Evolutionary conservation across 2,797 vertebrate species (phyloP).

Genomic region (Hoplostethus mediterraneus): DNA sequence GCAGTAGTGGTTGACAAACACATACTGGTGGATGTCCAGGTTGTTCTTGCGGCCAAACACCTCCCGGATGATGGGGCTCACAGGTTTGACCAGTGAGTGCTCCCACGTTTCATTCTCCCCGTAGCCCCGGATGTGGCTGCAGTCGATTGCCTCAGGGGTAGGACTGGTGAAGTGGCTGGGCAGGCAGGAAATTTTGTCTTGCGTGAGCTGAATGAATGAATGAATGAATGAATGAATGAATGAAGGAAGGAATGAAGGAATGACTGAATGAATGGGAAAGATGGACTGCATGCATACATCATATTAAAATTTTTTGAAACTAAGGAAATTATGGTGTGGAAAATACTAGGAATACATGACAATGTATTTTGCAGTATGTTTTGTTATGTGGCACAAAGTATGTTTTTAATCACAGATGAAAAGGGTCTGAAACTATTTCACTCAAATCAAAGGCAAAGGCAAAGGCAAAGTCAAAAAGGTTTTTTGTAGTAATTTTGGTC

Average conservation of each 20-base stretch:
- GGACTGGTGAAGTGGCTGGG: constrained; percentile 84
- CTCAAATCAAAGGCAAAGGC: no score
- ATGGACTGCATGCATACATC: background rate
- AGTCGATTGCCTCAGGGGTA: constrained; percentile 78
- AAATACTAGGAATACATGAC: background rate
- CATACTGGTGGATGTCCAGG: constrained; percentile 93
- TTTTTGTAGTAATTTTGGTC: no score
- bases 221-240: constrained; percentile 6
- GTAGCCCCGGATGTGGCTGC: constrained; percentile 81
- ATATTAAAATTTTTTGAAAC: no score
- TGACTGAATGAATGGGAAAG: background rate
- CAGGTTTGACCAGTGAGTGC: constrained; percentile 42
- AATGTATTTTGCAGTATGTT: background rate
- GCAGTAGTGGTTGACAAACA: constrained; percentile 92
- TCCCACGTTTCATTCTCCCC: constrained; percentile 70
- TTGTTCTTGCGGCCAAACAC: constrained; percentile 88
- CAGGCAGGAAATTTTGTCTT: constrained; percentile 93
- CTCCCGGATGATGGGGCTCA: constrained; percentile 70
- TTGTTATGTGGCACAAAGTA: no score
- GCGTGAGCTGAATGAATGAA: constrained; percentile 85
- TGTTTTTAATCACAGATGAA: no score
- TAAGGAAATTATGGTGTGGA: no score
- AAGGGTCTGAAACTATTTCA: no score
- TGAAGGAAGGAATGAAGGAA: background rate
- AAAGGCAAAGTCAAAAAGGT: no score